A percentile compares a stretch with the other conserved stretches of the same genome.
phyloP scores from a whole-genome alignment of 2,113 vertebrate species.

The Tachysurus fulvidraco region DNA sequence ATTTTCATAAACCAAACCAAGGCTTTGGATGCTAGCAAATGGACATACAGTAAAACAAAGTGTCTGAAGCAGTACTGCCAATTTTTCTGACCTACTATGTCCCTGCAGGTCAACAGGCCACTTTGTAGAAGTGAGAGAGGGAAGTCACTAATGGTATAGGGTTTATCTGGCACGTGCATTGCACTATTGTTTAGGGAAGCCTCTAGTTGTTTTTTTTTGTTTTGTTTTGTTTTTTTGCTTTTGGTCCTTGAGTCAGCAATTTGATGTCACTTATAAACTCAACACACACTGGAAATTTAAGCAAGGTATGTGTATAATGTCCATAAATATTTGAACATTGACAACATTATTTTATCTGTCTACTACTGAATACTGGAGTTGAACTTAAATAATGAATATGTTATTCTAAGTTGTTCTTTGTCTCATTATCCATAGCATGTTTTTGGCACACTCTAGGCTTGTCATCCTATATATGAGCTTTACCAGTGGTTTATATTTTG shows the following conservation, averaged over 20 bases:
- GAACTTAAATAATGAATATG: background rate
- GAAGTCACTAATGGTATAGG: constrained; percentile 65
- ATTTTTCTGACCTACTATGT: constrained; percentile 58
- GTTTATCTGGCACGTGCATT: constrained; percentile 64
- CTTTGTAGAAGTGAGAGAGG: constrained; percentile 80
- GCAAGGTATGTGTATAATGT: background rate
- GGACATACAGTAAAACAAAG: constrained; percentile 64
- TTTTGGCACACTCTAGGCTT: background rate
- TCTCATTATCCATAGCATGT: background rate
- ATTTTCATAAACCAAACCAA: constrained; percentile 37
- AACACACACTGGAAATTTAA: background rate
- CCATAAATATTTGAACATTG: constrained; percentile 7
- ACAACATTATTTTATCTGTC: background rate
- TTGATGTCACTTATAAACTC: constrained; percentile 5
- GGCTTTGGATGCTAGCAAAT: constrained; percentile 12
- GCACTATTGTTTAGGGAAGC: constrained; percentile 42
- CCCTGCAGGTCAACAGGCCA: constrained; percentile 55
- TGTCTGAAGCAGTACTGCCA: constrained; percentile 44
- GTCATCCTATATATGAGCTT: background rate
- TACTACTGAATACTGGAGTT: background rate
- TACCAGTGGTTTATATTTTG: background rate
- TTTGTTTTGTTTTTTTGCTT: constrained; percentile 26
- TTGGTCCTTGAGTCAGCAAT: constrained; percentile 33
- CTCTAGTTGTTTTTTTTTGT: background rate
- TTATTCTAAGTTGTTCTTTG: background rate